Evolutionary conservation across 2,113 vertebrate species (phyloP).

Genomic region (Proteles cristata): DNA sequence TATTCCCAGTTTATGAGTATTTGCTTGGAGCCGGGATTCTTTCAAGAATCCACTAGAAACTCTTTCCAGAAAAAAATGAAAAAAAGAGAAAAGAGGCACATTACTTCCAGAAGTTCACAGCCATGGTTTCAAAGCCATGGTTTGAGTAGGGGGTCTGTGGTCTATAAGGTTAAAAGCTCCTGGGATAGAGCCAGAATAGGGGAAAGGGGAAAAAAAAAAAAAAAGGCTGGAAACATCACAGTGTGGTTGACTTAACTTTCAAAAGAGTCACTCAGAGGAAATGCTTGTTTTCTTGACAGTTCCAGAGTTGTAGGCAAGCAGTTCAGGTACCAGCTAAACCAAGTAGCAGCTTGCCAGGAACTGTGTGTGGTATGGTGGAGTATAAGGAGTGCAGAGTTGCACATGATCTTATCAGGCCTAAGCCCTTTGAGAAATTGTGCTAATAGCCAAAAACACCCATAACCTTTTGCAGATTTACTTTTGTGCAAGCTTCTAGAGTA

Average conservation of each 20-base stretch:
- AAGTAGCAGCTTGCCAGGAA: not conserved
- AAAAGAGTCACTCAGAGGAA: not conserved
- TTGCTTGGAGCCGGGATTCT: not conserved
- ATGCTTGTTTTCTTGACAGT: not conserved
- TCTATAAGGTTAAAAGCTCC: not conserved
- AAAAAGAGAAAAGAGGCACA: not conserved
- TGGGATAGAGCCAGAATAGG: not conserved
- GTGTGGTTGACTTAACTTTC: not conserved
- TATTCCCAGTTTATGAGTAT: not conserved
- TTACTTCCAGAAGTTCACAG: not conserved
- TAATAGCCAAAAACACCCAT: not conserved
- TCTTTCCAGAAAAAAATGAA: not conserved
- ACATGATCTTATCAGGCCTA: not conserved
- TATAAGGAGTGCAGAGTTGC: not conserved
- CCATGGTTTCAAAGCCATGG: not conserved
- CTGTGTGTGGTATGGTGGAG: fast-evolving
- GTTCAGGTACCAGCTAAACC: not conserved
- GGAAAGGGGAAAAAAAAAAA: no score
- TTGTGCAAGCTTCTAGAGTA: not conserved
- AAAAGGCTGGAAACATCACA: not conserved
- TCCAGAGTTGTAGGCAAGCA: not conserved
- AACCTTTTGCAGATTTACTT: not conserved
- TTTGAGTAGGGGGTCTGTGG: not conserved
- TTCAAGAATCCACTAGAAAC: not conserved
- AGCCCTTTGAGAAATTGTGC: not conserved